Conservation (phyloP, 2,113 vertebrate species). For the Craseonycteris thonglongyai region DNA sequence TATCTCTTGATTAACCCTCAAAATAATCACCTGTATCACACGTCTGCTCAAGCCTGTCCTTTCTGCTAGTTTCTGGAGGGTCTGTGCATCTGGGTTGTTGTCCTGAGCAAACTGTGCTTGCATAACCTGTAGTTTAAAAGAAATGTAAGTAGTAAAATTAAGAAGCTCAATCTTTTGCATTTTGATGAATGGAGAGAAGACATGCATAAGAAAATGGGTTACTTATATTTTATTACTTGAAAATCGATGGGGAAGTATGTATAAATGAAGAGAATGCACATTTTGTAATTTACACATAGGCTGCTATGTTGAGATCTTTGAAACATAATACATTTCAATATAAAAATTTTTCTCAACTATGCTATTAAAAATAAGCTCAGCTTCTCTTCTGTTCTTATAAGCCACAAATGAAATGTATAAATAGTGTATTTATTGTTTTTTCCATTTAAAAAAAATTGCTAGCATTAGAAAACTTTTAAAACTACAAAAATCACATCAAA, state of each 20-base stretch:
- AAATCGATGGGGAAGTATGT: background rate
- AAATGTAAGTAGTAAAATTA: background rate
- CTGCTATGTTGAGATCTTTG: background rate
- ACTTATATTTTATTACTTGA: background rate
- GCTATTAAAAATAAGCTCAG: background rate
- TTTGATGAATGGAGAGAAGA: background rate
- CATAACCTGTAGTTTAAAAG: slow-evolving; percentile 89
- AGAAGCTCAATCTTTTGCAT: background rate
- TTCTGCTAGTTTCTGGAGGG: slow-evolving; percentile 96
- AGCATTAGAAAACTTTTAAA: background rate
- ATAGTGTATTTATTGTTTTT: background rate
- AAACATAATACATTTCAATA: background rate
- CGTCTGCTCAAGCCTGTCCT: slow-evolving; percentile 96
- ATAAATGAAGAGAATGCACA: background rate
- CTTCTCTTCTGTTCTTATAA: background rate
- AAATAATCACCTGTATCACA: slow-evolving; percentile 92
- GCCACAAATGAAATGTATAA: background rate
- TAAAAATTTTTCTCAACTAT: background rate
- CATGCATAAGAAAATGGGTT: background rate
- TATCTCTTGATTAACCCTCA: background rate
- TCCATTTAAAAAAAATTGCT: background rate
- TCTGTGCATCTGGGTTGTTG: slow-evolving; percentile 98
- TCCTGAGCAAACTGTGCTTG: slow-evolving; percentile 99
- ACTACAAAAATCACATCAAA: background rate
- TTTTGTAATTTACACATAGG: background rate